Evolutionary conservation across 2,888 invertebrate genomes (phyloP).

Genomic region (Geophilus truncorum): DNA sequence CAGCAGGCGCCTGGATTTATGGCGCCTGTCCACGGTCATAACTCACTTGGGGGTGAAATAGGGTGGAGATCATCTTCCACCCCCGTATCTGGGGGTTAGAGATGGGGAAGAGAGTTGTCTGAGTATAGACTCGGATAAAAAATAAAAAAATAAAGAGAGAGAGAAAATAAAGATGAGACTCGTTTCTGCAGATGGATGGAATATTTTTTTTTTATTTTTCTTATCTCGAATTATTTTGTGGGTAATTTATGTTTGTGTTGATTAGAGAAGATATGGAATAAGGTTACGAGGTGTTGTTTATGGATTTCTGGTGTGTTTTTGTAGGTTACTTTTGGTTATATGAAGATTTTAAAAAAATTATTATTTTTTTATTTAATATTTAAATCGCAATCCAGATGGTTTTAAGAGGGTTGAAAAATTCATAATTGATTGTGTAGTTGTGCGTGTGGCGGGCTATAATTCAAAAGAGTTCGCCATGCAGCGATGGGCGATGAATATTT

Average conservation of each 20-base stretch:
- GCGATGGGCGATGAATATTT: conserved; percentile 27
- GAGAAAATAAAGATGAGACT: neutral
- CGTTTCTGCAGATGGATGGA: neutral
- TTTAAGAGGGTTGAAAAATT: conserved; percentile 22
- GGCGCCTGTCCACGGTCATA: conserved; percentile 25
- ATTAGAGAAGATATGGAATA: neutral
- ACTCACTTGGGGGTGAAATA: conserved; percentile 27
- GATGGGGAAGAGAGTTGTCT: neutral
- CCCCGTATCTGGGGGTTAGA: conserved; percentile 20
- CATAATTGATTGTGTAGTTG: conserved; percentile 25
- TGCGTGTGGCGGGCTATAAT: conserved; percentile 27
- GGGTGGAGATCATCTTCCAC: conserved; percentile 24
- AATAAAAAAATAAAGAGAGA: neutral
- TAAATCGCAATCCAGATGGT: conserved; percentile 27
- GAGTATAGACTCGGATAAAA: neutral
- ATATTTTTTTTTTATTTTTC: neutral
- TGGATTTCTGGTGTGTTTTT: neutral
- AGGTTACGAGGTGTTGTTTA: neutral
- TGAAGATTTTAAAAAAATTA: neutral
- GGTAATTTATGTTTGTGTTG: conserved; percentile 1
- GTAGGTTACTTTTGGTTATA: neutral
- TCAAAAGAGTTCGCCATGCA: conserved; percentile 25
- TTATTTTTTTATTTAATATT: neutral
- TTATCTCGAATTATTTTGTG: neutral
- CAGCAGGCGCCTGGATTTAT: conserved; percentile 25